phyloP scores from a whole-genome alignment of 2,797 vertebrate genomes.

The Myripristis murdjan region DNA sequence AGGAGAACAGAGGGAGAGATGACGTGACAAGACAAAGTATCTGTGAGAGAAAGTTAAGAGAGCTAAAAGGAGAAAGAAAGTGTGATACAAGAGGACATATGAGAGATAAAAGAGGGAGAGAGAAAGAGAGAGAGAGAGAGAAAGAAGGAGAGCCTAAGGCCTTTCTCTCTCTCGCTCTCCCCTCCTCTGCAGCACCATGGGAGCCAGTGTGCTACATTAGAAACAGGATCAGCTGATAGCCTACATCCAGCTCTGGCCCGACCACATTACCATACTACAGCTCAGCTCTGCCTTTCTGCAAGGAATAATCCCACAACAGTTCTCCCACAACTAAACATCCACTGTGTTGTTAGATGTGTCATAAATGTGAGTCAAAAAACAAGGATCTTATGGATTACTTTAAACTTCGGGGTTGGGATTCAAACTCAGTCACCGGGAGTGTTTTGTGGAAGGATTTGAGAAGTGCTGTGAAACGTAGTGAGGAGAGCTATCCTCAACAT shows the following conservation, averaged over 20 bases:
- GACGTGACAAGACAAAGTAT: constrained; percentile 63
- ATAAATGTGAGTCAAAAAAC: no score
- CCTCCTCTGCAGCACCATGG: constrained; percentile 68
- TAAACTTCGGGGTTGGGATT: no score
- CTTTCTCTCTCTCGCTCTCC: constrained; percentile 38
- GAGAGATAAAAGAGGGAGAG: constrained; percentile 8
- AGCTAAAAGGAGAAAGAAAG: constrained; percentile 54
- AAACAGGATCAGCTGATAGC: constrained; percentile 70
- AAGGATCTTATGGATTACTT: no score
- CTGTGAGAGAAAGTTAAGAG: constrained; percentile 58
- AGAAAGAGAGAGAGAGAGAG: constrained; percentile 17
- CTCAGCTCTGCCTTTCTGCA: not conserved
- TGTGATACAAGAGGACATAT: constrained; percentile 54
- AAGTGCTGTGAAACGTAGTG: no score
- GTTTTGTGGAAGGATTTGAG: no score
- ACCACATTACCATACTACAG: constrained; percentile 14
- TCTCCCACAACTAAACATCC: no score
- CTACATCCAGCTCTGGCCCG: constrained; percentile 58
- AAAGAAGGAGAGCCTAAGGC: constrained; percentile 50
- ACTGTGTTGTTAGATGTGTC: no score
- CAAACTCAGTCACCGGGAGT: no score
- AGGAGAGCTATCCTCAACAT: no score
- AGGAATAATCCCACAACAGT: no score
- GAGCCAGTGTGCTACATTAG: constrained; percentile 76
- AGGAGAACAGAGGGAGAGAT: constrained; percentile 2